Evolutionary conservation across 2,113 vertebrate species (phyloP).

Genomic region (Pao palembangensis): DNA sequence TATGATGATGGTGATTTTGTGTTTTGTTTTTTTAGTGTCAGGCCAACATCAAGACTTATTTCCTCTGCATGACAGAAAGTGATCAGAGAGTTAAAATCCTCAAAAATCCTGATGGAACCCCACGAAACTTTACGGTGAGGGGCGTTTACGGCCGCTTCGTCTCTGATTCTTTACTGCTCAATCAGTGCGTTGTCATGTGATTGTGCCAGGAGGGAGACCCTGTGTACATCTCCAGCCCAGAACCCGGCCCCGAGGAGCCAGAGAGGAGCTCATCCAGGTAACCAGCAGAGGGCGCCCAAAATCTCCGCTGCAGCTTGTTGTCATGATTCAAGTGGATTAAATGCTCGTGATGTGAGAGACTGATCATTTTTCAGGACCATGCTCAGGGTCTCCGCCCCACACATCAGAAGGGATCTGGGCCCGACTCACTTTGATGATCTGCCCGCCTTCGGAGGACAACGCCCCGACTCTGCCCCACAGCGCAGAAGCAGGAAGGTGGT

Average conservation of each 20-base stretch:
- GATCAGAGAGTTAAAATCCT: constrained; percentile 75
- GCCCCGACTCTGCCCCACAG: constrained; percentile 1
- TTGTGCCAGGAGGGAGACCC: constrained; percentile 72
- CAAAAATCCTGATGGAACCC: constrained; percentile 66
- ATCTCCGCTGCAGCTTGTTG: no score
- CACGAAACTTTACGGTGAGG: constrained; percentile 71
- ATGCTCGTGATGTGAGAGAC: no score
- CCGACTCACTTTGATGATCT: constrained; percentile 69
- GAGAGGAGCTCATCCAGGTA: constrained; percentile 68
- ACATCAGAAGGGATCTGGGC: constrained; percentile 32
- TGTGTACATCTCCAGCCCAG: constrained; percentile 66
- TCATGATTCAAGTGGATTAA: no score
- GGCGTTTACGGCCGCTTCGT: neutral
- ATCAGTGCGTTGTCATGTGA: neutral
- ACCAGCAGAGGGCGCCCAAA: constrained; percentile 19
- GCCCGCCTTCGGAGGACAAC: constrained; percentile 49
- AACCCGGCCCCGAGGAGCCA: constrained; percentile 60
- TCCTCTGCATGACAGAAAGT: constrained; percentile 77
- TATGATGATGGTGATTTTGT: neutral
- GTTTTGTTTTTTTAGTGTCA: constrained; percentile 66
- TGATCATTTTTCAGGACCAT: constrained; percentile 46
- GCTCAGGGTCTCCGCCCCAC: constrained; percentile 64
- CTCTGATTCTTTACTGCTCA: neutral
- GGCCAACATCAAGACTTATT: constrained; percentile 75
- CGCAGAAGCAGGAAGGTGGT: constrained; percentile 54